Base-by-base conservation (phyloP, 2,888 invertebrate species). In the Rosalia funebris region DNA sequence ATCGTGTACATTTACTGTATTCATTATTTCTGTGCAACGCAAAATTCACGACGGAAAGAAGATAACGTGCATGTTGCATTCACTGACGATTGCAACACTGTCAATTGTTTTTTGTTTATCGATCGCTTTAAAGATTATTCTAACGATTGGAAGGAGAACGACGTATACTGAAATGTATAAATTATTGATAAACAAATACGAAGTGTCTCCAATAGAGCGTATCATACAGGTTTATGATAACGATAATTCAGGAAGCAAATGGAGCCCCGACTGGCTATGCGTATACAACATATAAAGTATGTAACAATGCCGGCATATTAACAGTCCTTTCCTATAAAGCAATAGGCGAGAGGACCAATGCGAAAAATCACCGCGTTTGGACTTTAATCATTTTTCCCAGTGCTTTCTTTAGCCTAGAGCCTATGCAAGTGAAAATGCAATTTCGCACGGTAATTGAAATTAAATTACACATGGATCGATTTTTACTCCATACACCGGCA, bases 361-460 rank as follows among this genome's bases (percentile, higher is more conserved):
- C 12, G 11, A 31, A 45, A 45, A n/a, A 45, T 45, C 11, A 12
- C 11, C 10, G n/a, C 19, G 31, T 50, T 25, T 25, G 20, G 50
- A 39, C n/a, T 12, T 20, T 25, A 39, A 15, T 19, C 11, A 48
- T 50, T 50, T 50, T 50, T 19, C 39, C 25, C 2, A 5, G 25
- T 39, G 50, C 50, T 50, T 50, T 50, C 50, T 50, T 50, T 39
- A 37, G 50, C 50, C 50, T 50, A 17, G 31, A 50, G 50, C 20
- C 50, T 9, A 10, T 39, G 39, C 15, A 39, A 50, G 50, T 50
- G 50, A 50, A 50, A 50, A 50, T 50, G 39, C 20, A 48, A 37
- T 48, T 37, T 20, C 16, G 37, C 25, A 41, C 20, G 34, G 50
- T 39, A 50, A 50, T 50, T 39, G 50, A 50, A 50, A 41, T 39